These are phyloP conservation scores for Mellivora capensis DNA, from an alignment of 2,113 vertebrate species.

Conservation along the genomic window DNA sequence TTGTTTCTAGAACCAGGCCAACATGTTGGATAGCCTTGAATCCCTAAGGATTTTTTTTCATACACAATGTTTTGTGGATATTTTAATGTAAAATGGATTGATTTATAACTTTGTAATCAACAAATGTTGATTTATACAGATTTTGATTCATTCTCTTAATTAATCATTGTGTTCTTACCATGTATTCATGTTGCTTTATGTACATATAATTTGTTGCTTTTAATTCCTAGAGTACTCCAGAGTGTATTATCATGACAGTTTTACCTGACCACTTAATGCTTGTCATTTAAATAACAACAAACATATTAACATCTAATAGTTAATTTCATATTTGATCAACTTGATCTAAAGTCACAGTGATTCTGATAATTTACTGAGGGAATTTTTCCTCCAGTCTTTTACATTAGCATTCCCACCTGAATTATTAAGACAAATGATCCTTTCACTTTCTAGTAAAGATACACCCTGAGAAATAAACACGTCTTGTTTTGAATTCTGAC, in stretches of 20 bases:
- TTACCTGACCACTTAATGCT: not conserved
- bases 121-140: not conserved
- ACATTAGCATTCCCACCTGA: not conserved
- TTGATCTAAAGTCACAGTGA: not conserved
- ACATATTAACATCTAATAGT: not conserved
- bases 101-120: not conserved
- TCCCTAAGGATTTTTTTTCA: not conserved
- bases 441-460: constrained; percentile 52
- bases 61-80: not conserved
- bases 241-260: not conserved
- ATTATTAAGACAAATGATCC: not conserved
- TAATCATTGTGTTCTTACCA: not conserved
- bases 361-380: not conserved
- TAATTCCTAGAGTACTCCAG: not conserved
- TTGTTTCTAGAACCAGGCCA: not conserved
- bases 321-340: not conserved
- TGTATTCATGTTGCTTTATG: not conserved
- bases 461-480: not conserved
- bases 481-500: constrained; percentile 33
- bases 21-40: not conserved
- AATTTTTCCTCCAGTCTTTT: not conserved
- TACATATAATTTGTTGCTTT: not conserved
- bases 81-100: not conserved
- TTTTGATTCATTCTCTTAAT: not conserved
- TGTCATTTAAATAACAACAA: not conserved